A percentile compares a stretch with the other conserved stretches of the same genome.
Conservation (phyloP, 92 coral and sea anemone genomes). For the Umimayanthus chanpuru region DNA sequence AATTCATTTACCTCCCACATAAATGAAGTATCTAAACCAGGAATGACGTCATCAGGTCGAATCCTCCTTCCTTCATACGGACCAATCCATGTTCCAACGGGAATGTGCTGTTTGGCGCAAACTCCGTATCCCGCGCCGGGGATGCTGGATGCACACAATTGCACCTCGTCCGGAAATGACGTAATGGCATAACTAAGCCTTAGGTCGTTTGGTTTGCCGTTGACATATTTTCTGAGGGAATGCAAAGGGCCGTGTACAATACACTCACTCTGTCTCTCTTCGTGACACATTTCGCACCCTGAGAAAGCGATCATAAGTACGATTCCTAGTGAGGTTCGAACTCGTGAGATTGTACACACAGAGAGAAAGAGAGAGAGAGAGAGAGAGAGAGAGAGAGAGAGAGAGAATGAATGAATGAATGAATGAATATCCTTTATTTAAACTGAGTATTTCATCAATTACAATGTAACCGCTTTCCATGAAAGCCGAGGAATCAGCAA, state of each 20-base stretch:
- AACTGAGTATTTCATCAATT: no score
- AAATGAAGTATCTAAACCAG: constrained; percentile 70
- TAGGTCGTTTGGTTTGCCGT: constrained; percentile 34
- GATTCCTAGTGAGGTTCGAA: not conserved
- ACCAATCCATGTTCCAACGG: constrained; percentile 98
- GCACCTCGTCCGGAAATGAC: constrained; percentile 95
- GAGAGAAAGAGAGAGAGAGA: not conserved
- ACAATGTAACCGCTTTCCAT: no score
- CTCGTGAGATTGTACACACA: not conserved
- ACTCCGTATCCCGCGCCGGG: constrained; percentile 80
- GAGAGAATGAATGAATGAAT: not conserved
- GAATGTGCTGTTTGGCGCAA: constrained; percentile 91
- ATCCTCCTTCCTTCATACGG: constrained; percentile 94
- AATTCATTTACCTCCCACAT: constrained; percentile 90
- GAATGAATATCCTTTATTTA: no score
- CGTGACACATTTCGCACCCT: constrained; percentile 54
- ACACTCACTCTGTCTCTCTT: constrained; percentile 44
- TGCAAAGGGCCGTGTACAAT: constrained; percentile 41
- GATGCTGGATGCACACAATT: constrained; percentile 81
- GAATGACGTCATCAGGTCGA: constrained; percentile 65
- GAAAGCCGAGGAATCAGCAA: no score
- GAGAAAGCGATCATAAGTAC: not conserved
- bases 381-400: not conserved
- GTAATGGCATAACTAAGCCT: constrained; percentile 75
- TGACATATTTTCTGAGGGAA: constrained; percentile 32